Evolutionary conservation across 2,113 vertebrate species (phyloP).

Genomic region (Bombycilla garrulus): DNA sequence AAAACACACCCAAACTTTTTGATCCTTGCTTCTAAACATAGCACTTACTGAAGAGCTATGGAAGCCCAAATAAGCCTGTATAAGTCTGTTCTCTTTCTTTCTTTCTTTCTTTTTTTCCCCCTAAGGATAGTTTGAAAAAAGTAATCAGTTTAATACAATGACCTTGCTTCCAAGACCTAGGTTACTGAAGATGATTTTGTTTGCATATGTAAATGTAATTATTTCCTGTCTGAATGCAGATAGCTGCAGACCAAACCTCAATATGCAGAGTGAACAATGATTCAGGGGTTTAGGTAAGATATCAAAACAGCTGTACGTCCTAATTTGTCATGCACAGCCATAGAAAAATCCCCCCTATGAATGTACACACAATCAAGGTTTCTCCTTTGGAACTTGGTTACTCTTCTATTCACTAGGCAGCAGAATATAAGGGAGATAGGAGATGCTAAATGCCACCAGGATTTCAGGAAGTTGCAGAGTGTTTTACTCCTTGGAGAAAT

Average conservation of each 20-base stretch:
- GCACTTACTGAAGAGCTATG: neutral
- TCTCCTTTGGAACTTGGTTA: neutral
- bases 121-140: constrained; percentile 40
- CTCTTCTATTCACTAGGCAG: neutral
- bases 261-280: neutral
- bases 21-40: neutral
- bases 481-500: neutral
- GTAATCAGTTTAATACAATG: constrained; percentile 57
- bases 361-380: neutral
- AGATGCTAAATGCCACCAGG: neutral
- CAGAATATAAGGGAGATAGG: neutral
- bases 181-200: constrained; percentile 52
- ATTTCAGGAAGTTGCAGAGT: neutral
- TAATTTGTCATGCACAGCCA: neutral
- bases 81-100: neutral
- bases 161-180: constrained; percentile 50
- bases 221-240: constrained; percentile 35
- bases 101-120: no score
- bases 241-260: constrained; percentile 3
- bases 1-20: neutral
- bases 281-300: neutral
- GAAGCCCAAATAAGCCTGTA: neutral
- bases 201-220: constrained; percentile 71
- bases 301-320: neutral
- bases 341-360: neutral